A percentile compares a stretch with the other conserved stretches of the same genome.
These are phyloP conservation scores for Neogobius melanostomus DNA, from an alignment of 2,113 vertebrate genomes.

Conservation along the genomic window DNA sequence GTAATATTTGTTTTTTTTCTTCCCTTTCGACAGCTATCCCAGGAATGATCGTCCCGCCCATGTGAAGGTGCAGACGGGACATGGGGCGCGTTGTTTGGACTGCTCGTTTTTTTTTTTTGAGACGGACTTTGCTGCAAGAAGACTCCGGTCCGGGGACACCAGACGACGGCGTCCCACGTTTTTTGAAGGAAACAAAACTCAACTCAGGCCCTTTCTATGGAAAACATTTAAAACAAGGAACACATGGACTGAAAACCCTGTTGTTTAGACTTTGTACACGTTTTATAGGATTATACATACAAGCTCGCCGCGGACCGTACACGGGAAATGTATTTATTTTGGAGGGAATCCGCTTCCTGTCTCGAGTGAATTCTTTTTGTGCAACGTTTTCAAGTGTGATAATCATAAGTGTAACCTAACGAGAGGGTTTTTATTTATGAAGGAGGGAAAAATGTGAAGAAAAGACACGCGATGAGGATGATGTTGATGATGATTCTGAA, in stretches of 20 bases:
- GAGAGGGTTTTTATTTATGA: conserved; percentile 86
- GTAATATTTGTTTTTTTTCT: conserved; percentile 38
- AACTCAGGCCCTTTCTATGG: conserved; percentile 97
- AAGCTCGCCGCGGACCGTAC: conserved; percentile 57
- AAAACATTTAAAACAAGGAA: conserved; percentile 80
- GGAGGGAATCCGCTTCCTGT: conserved; percentile 70
- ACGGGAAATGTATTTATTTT: conserved; percentile 74
- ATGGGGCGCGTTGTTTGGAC: conserved; percentile 53
- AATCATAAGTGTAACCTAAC: conserved; percentile 80
- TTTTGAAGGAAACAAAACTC: conserved; percentile 85
- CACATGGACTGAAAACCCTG: conserved; percentile 28
- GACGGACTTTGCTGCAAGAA: conserved; percentile 66
- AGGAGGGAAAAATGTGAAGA: conserved; percentile 71
- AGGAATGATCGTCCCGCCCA: conserved; percentile 96
- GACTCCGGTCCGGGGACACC: conserved; percentile 83
- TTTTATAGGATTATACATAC: conserved; percentile 73
- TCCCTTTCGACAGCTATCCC: conserved; percentile 84
- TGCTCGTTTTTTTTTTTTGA: conserved; percentile 77
- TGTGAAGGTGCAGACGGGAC: conserved; percentile 83
- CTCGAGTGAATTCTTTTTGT: conserved; percentile 55
- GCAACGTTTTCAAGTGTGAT: conserved; percentile 75
- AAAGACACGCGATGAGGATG: conserved; percentile 20
- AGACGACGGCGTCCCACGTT: conserved; percentile 67
- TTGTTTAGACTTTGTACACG: conserved; percentile 78
- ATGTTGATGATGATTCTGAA: conserved; percentile 28